Conservation (phyloP, 2,888 invertebrate genomes). For the Stegophylla sp. region DNA sequence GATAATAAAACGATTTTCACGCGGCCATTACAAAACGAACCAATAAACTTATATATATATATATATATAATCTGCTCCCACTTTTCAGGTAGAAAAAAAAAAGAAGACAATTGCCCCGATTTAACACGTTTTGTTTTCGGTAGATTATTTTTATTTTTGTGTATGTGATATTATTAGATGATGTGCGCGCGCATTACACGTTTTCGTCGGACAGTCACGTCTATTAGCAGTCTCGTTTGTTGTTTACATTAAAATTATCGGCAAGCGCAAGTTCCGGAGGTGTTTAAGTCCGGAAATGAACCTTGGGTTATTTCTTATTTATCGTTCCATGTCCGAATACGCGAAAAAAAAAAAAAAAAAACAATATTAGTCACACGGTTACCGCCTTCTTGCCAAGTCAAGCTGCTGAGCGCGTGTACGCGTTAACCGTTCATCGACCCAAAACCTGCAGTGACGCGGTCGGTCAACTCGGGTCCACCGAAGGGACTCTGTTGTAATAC, state of each 20-base stretch:
- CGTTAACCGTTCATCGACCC: slow-evolving; percentile 45
- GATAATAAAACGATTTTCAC: no score
- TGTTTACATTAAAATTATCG: slow-evolving; percentile 23
- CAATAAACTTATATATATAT: no score
- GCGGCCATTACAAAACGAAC: no score
- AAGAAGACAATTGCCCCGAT: background rate
- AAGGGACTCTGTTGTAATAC: background rate
- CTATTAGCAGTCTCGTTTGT: background rate
- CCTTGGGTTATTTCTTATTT: slow-evolving; percentile 6
- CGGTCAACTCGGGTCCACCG: background rate
- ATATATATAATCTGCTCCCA: no score
- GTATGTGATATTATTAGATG: background rate
- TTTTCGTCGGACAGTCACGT: background rate
- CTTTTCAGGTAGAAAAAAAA: no score
- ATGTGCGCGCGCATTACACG: no score
- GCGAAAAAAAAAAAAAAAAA: slow-evolving; percentile 10
- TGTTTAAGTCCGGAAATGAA: slow-evolving; percentile 23
- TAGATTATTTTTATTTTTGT: background rate
- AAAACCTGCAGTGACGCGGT: background rate
- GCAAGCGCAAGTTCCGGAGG: background rate
- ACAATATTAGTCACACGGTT: slow-evolving; percentile 24
- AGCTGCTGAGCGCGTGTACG: background rate
- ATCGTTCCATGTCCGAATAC: slow-evolving; percentile 3
- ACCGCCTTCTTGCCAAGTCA: background rate
- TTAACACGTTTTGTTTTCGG: background rate